These are phyloP conservation scores for Exocentrus adspersus DNA, from an alignment of 2,888 invertebrate genomes.

Conservation along the genomic window DNA sequence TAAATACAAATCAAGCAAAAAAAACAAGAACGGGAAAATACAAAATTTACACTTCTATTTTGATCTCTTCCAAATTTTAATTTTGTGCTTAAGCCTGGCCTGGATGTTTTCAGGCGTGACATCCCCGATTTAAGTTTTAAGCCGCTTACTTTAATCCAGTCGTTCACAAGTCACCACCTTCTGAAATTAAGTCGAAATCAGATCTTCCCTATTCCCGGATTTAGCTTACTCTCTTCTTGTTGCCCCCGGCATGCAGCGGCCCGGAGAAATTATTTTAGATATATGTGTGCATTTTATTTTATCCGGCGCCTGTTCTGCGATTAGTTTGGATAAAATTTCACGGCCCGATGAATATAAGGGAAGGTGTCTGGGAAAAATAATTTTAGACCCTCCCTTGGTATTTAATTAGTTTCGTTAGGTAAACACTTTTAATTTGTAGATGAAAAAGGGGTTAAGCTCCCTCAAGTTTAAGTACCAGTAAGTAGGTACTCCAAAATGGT, in stretches of 20 bases:
- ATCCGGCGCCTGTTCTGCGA: slow-evolving; percentile 31
- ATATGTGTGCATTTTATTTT: slow-evolving; percentile 49
- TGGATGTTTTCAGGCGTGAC: slow-evolving; percentile 26
- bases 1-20: too few species aligned
- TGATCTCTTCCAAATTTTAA: too few species aligned
- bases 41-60: too few species aligned
- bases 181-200: slow-evolving; percentile 52
- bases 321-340: slow-evolving; percentile 49
- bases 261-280: slow-evolving; percentile 50
- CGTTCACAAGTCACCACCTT: slow-evolving; percentile 55
- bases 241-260: slow-evolving; percentile 41
- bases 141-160: slow-evolving; percentile 52
- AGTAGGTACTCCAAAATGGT: too few species aligned
- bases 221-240: slow-evolving; percentile 40
- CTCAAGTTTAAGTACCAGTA: too few species aligned
- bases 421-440: slow-evolving; percentile 3
- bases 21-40: too few species aligned
- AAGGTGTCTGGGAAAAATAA: slow-evolving; percentile 33
- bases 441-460: too few species aligned
- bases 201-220: slow-evolving; percentile 45
- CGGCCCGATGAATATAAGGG: slow-evolving; percentile 32
- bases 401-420: neutral
- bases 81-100: neutral
- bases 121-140: slow-evolving; percentile 43
- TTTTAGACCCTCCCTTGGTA: slow-evolving; percentile 27